Percentiles rank a stretch among this genome's conserved stretches.
Evolutionary conservation across 2,797 vertebrate genomes (phyloP).

Genomic region (Melanotaenia parkinsoni): DNA sequence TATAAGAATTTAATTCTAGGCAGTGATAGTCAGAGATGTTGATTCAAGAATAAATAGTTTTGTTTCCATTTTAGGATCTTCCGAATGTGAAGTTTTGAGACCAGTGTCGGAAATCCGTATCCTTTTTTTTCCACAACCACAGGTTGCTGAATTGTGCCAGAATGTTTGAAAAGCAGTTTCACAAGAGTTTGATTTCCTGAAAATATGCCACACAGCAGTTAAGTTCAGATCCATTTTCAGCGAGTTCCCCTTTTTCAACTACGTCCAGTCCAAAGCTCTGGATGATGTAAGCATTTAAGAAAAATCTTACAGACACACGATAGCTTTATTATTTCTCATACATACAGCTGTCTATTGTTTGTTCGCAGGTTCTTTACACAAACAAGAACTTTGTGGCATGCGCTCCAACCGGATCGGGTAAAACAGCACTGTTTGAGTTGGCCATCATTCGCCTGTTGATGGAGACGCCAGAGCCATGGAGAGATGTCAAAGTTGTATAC

Average conservation of each 20-base stretch:
- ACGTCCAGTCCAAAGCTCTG: slow-evolving; percentile 94
- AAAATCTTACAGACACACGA: background rate
- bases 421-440: slow-evolving; percentile 96
- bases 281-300: slow-evolving; percentile 90
- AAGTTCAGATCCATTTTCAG: slow-evolving; percentile 94
- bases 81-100: slow-evolving; percentile 82
- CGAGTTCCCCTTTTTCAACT: slow-evolving; percentile 98
- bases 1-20: too few species aligned
- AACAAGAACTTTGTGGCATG: slow-evolving; percentile 94
- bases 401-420: slow-evolving; percentile 97
- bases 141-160: slow-evolving; percentile 8
- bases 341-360: slow-evolving; percentile 26
- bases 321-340: background rate
- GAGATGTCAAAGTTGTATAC: slow-evolving; percentile 94
- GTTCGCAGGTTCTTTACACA: slow-evolving; percentile 92
- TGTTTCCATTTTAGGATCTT: slow-evolving; percentile 76
- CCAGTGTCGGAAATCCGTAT: slow-evolving; percentile 97
- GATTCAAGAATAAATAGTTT: background rate
- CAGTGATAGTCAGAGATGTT: too few species aligned
- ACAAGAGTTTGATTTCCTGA: slow-evolving; percentile 69
- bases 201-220: slow-evolving; percentile 82
- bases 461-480: slow-evolving; percentile 91
- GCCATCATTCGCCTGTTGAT: slow-evolving; percentile 94
- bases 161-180: slow-evolving; percentile 20
- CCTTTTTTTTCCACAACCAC: slow-evolving; percentile 75